phyloP scores from a whole-genome alignment of 2,888 invertebrate species.

The Malacosoma neustria region DNA sequence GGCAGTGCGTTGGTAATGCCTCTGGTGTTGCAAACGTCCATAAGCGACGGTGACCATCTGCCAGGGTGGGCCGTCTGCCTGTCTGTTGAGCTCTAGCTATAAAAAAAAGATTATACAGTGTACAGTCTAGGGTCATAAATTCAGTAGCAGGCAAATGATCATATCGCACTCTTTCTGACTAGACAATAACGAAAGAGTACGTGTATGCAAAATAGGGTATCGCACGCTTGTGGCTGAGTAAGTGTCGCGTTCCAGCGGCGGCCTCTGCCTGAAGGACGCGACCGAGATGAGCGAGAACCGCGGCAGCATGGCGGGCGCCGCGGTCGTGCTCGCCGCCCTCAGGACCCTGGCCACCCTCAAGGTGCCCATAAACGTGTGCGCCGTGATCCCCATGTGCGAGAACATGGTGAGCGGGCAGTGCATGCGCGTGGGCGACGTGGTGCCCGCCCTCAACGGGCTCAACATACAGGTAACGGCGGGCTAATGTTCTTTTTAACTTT shows the following conservation, averaged over 20 bases:
- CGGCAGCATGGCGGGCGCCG: conserved; percentile 90
- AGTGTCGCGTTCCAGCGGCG: conserved; percentile 81
- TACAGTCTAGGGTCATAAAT: too few relatives aligned
- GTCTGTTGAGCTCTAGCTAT: too few relatives aligned
- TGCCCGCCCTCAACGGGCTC: conserved; percentile 85
- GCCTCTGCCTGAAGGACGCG: conserved; percentile 80
- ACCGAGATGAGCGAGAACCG: conserved; percentile 79
- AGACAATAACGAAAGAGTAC: too few relatives aligned
- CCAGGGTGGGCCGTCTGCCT: too few relatives aligned
- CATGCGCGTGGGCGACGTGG: conserved; percentile 87
- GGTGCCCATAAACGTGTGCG: conserved; percentile 52
- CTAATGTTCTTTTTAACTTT: background rate
- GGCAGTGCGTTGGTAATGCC: too few relatives aligned
- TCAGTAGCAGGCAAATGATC: too few relatives aligned
- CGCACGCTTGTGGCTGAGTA: too few relatives aligned
- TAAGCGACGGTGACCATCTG: too few relatives aligned
- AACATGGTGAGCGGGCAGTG: conserved; percentile 88
- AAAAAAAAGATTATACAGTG: too few relatives aligned
- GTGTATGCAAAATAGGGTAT: too few relatives aligned
- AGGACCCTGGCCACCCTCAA: conserved; percentile 79
- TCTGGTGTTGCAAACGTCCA: too few relatives aligned
- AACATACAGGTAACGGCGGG: conserved; percentile 73
- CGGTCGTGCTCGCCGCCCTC: conserved; percentile 81
- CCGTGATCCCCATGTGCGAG: conserved; percentile 85
- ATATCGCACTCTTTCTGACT: too few relatives aligned